Evolutionary conservation across 2,888 invertebrate species (phyloP).

Genomic region (Drosophila glabriapex): DNA sequence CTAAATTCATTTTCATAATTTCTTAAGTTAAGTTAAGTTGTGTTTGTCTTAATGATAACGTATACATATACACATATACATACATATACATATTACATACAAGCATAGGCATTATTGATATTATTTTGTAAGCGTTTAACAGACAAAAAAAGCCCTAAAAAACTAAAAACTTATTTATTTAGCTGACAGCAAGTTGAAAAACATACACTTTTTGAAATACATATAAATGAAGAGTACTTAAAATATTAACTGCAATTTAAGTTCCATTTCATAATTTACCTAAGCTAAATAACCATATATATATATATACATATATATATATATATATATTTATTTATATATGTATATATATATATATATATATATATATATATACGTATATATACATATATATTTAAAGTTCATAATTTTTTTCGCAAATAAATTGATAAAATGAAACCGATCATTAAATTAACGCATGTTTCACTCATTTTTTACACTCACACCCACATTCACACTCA

Average conservation of each 20-base stretch:
- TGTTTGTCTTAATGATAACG: slow-evolving; percentile 40
- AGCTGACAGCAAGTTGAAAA: slow-evolving; percentile 19
- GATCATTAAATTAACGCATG: slow-evolving; percentile 48
- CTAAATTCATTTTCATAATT: slow-evolving; percentile 42
- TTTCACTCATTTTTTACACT: slow-evolving; percentile 45
- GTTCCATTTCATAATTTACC: slow-evolving; percentile 59
- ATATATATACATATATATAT: slow-evolving; percentile 9
- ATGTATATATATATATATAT: slow-evolving; percentile 16
- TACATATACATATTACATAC: slow-evolving; percentile 17
- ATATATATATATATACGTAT: slow-evolving; percentile 9
- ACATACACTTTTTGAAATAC: slow-evolving; percentile 16
- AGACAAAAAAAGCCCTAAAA: slow-evolving; percentile 15
- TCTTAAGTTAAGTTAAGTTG: slow-evolving; percentile 52
- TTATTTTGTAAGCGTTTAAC: slow-evolving; percentile 53
- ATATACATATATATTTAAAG: slow-evolving; percentile 16
- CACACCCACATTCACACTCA: slow-evolving; percentile 26
- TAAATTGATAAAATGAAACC: slow-evolving; percentile 51
- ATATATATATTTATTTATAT: slow-evolving; percentile 11
- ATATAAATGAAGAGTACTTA: slow-evolving; percentile 17
- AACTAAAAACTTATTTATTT: slow-evolving; percentile 40
- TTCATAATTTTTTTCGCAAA: slow-evolving; percentile 58
- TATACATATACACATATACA: slow-evolving; percentile 23
- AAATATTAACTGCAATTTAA: slow-evolving; percentile 52
- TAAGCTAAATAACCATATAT: slow-evolving; percentile 46
- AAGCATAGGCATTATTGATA: slow-evolving; percentile 56